A percentile compares a stretch with the other conserved stretches of the same genome.
Conservation (phyloP, 2,888 invertebrate genomes). For the Xestoiulus laeticollis region DNA sequence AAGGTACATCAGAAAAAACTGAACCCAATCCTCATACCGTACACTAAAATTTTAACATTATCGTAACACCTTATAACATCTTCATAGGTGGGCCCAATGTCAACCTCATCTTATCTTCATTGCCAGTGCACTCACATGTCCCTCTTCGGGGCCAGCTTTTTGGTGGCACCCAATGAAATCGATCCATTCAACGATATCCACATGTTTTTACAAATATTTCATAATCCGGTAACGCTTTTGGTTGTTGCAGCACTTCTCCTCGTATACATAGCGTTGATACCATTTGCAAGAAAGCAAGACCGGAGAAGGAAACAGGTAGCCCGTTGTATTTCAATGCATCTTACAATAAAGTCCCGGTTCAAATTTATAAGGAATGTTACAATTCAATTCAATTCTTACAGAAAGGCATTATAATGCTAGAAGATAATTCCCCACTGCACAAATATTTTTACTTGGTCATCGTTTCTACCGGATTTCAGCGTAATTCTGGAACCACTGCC, state of each 20-base stretch:
- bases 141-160: conserved; percentile 57
- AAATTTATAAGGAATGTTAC: too few relatives aligned
- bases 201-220: conserved; percentile 56
- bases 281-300: conserved; percentile 21
- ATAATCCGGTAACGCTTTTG: conserved; percentile 57
- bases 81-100: conserved; percentile 39
- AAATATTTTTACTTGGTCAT: conserved; percentile 57
- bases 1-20: background rate
- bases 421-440: conserved; percentile 58
- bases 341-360: too few relatives aligned
- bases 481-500: conserved; percentile 58
- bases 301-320: conserved; percentile 19
- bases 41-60: background rate
- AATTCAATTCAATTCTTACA: background rate
- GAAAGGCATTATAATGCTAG: conserved; percentile 53
- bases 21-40: background rate
- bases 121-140: conserved; percentile 57
- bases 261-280: conserved; percentile 56
- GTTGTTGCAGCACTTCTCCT: conserved; percentile 55
- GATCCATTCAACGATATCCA: conserved; percentile 56
- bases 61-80: background rate
- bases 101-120: conserved; percentile 11
- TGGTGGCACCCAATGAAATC: conserved; percentile 56
- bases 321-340: background rate
- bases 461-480: conserved; percentile 58